Evolutionary conservation across 2,888 invertebrate species (phyloP).

Genomic region (Archips crataeganus): DNA sequence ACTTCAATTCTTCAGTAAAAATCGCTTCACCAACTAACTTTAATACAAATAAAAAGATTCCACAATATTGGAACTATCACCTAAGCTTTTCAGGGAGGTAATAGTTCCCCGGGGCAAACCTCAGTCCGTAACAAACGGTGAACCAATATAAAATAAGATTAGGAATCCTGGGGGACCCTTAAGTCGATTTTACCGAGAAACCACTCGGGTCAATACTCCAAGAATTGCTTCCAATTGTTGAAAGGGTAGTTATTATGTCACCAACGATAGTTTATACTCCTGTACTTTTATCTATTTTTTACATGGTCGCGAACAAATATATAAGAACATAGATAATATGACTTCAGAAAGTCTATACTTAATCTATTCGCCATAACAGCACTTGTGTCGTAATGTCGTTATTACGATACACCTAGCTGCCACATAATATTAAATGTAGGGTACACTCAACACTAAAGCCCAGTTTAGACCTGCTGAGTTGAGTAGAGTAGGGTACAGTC

Average conservation of each 20-base stretch:
- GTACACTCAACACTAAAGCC: too few species aligned
- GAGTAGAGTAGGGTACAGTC: too few species aligned
- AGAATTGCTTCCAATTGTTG: not conserved
- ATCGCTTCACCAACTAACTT: not conserved
- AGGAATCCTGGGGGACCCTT: constrained; percentile 4
- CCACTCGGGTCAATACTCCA: constrained; percentile 8
- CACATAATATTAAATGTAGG: too few species aligned
- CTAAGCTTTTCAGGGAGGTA: constrained; percentile 22
- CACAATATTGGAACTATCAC: not conserved
- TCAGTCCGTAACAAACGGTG: not conserved
- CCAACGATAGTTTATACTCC: not conserved
- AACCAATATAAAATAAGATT: constrained; percentile 22
- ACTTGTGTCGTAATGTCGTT: too few species aligned
- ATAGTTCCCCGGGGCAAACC: constrained; percentile 7
- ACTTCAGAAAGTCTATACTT: too few species aligned
- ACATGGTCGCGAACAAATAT: too few species aligned
- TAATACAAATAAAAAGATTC: not conserved
- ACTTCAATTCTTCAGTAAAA: not conserved
- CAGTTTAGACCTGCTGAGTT: too few species aligned
- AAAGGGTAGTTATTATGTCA: not conserved
- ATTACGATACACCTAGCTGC: too few species aligned
- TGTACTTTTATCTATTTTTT: too few species aligned
- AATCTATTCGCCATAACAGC: too few species aligned
- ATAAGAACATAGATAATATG: too few species aligned
- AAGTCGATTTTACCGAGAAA: not conserved